phyloP scores from a whole-genome alignment of 2,797 vertebrate genomes.

The Chelon auratus region DNA sequence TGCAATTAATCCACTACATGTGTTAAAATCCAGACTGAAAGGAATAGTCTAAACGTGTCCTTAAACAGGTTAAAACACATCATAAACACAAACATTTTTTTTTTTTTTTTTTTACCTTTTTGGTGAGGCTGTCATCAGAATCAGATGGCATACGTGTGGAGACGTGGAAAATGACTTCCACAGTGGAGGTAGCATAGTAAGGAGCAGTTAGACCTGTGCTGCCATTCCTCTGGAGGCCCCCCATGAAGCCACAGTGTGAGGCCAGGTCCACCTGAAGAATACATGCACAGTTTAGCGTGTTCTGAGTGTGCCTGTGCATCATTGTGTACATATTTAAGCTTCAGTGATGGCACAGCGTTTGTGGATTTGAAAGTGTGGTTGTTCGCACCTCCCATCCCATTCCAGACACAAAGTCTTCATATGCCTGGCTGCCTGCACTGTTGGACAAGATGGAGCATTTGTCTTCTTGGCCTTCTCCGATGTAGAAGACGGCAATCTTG shows the following conservation, averaged over 20 bases:
- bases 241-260: conserved; percentile 99
- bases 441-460: conserved; percentile 98
- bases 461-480: conserved; percentile 97
- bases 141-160: conserved; percentile 97
- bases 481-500: conserved; percentile 99
- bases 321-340: background rate
- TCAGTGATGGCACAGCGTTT: background rate
- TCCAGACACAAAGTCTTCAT: conserved; percentile 98
- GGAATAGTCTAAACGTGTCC: background rate
- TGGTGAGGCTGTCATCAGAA: conserved; percentile 95
- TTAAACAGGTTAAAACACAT: background rate
- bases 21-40: background rate
- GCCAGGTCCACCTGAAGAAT: conserved; percentile 91
- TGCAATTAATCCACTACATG: background rate
- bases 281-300: conserved; percentile 15
- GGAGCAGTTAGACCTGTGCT: conserved; percentile 97
- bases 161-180: conserved; percentile 98
- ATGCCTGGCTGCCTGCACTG: conserved; percentile 92
- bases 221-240: conserved; percentile 96
- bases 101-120: conserved; percentile 88
- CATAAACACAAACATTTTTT: background rate
- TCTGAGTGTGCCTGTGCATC: background rate
- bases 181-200: conserved; percentile 96
- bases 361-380: conserved; percentile 25
- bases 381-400: conserved; percentile 96